Conservation (phyloP, 2,888 invertebrate genomes). For the Hirtodrosophila cameraria region DNA sequence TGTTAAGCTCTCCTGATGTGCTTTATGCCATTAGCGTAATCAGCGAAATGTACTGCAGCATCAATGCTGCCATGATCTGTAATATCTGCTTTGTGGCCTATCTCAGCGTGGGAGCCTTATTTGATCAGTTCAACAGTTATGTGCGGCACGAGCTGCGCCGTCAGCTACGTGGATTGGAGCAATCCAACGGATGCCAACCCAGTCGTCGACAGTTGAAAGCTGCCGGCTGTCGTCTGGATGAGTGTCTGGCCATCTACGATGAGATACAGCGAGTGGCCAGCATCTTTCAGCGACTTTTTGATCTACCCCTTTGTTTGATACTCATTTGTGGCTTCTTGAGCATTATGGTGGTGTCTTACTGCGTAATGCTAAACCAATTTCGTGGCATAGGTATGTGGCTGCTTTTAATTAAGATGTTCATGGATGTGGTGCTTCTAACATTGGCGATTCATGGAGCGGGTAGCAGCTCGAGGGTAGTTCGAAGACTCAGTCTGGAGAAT, state of each 20-base stretch:
- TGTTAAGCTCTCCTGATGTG: background rate
- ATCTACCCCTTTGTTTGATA: constrained; percentile 40
- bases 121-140: constrained; percentile 46
- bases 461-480: constrained; percentile 39
- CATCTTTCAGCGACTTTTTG: constrained; percentile 43
- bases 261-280: constrained; percentile 44
- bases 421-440: constrained; percentile 53
- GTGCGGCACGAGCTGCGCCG: constrained; percentile 41
- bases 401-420: constrained; percentile 29
- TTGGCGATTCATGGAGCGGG: constrained; percentile 52
- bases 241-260: constrained; percentile 49
- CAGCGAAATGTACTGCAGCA: constrained; percentile 17
- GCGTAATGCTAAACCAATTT: constrained; percentile 22
- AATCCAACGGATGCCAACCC: background rate
- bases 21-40: background rate
- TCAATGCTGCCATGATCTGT: constrained; percentile 27
- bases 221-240: constrained; percentile 35
- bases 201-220: constrained; percentile 18
- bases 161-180: constrained; percentile 39
- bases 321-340: constrained; percentile 34
- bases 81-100: constrained; percentile 55
- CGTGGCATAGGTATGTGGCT: constrained; percentile 11
- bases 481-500: constrained; percentile 52
- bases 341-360: constrained; percentile 40
- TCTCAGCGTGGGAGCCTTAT: constrained; percentile 53